These are phyloP conservation scores for Matsumurasca onukii DNA, from an alignment of 1,140 invertebrate species.

Conservation along the genomic window DNA sequence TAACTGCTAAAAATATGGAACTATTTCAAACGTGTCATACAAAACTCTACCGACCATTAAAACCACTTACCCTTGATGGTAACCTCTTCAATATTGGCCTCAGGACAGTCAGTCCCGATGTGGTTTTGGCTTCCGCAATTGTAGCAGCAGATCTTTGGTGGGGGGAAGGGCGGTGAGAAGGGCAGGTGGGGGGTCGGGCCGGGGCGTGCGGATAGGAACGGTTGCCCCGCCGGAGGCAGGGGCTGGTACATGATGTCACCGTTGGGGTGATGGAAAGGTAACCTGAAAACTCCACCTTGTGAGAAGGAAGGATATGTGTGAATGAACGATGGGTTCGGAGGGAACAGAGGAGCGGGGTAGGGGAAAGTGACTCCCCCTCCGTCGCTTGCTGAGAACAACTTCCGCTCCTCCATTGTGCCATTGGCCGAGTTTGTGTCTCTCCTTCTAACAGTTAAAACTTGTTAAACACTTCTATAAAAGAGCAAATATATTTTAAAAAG, in stretches of 20 bases:
- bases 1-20: too few relatives aligned
- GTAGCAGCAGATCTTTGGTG: constrained; percentile 62
- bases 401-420: constrained; percentile 27
- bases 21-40: too few relatives aligned
- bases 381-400: constrained; percentile 27
- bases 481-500: too few relatives aligned
- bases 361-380: constrained; percentile 21
- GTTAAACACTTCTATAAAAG: too few relatives aligned
- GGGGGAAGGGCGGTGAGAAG: constrained; percentile 47
- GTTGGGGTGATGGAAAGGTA: constrained; percentile 34
- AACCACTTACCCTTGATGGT: constrained; percentile 58
- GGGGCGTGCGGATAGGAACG: constrained; percentile 49
- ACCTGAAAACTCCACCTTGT: neutral
- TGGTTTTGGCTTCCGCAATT: constrained; percentile 72
- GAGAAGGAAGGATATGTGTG: constrained; percentile 22
- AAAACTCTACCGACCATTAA: too few relatives aligned
- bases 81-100: constrained; percentile 85
- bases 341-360: constrained; percentile 26
- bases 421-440: constrained; percentile 32
- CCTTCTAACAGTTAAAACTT: constrained; percentile 30
- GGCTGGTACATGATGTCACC: constrained; percentile 37
- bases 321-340: constrained; percentile 28
- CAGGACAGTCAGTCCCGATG: constrained; percentile 78
- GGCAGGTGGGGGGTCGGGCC: constrained; percentile 52
- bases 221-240: constrained; percentile 25